Percentiles rank a stretch among this genome's conserved stretches.
Evolutionary conservation across 2,113 vertebrate species (phyloP).

Genomic region (Danio rerio): DNA sequence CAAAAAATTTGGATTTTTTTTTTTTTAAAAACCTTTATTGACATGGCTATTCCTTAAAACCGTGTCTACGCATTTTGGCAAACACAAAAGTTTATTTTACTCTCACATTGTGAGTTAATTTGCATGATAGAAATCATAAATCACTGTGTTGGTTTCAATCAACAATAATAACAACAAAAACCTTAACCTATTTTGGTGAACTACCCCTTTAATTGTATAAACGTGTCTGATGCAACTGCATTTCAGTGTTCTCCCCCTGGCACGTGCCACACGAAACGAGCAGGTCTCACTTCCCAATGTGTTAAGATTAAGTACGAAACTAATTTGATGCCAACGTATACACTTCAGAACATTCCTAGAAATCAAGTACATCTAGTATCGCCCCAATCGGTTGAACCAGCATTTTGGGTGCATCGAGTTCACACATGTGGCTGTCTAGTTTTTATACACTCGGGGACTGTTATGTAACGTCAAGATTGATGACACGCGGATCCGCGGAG

Average conservation of each 20-base stretch:
- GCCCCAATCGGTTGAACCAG: not conserved
- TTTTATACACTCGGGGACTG: not conserved
- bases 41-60: too few species aligned
- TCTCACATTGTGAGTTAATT: too few species aligned
- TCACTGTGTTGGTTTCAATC: too few species aligned
- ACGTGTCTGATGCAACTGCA: not conserved
- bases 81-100: too few species aligned
- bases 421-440: slow-evolving; percentile 15
- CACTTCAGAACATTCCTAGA: not conserved
- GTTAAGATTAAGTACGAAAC: not conserved
- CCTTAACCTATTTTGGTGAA: too few species aligned
- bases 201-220: not conserved
- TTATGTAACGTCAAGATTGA: slow-evolving; percentile 22
- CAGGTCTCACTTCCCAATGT: not conserved
- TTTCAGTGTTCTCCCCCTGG: not conserved
- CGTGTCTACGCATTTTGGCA: too few species aligned
- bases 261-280: not conserved
- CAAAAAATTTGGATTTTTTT: too few species aligned
- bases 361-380: not conserved
- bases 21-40: too few species aligned
- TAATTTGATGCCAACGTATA: not conserved
- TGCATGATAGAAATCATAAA: too few species aligned
- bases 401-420: slow-evolving; percentile 6
- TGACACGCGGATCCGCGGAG: not conserved
- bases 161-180: too few species aligned